Evolutionary conservation across 1,140 invertebrate species (phyloP), one percentile per base, ranked within the genome.

Genomic region (Anastatus disparis): DNA sequence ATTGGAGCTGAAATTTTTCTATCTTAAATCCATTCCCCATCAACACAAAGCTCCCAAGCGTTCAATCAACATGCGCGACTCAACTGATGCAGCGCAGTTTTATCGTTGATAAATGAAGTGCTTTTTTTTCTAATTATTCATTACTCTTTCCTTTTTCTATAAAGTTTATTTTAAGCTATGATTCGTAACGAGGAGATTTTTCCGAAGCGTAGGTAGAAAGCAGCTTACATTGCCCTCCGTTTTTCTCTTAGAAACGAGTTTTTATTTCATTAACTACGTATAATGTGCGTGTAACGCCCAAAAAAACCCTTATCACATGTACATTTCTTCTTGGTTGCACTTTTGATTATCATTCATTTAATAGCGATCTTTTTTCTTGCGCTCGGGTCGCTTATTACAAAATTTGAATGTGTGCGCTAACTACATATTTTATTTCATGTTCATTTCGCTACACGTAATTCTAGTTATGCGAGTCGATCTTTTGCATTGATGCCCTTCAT

Each of bases 321-420:
- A 61, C 13, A 20, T 70, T 70, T 70, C 48, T 62, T 73, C 53
- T 73, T 65, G 66, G 53, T 64, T 71, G 56, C 42, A 71, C 42
- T 74, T 74, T 74, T 71, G 69, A 71, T 71, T 71, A 68, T 71
- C 61, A 66, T 67, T 70, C 12, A 61, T 44, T n/a, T n/a, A 65
- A 61, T 27, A 24, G 15, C 42, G 59, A 61, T 20, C 46, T 29
- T 8, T 40, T 38, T 35, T 29, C 42, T 26, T n/a, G 48, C 27
- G 27, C 7, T 13, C 42, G 29, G 31, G 26, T 52, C 44, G 42
- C 46, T 10, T 24, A 22, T 38, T 40, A 27, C 20, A 53, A 55
- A 53, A 24, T 53, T 40, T n/a, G 26, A 44, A 50, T 29, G 38
- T 29, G 10, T 17, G 55, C n/a, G 20, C 29, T 20, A 63, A n/a